Conservation (phyloP, 2,888 invertebrate species). For the Cephalotes varians region DNA sequence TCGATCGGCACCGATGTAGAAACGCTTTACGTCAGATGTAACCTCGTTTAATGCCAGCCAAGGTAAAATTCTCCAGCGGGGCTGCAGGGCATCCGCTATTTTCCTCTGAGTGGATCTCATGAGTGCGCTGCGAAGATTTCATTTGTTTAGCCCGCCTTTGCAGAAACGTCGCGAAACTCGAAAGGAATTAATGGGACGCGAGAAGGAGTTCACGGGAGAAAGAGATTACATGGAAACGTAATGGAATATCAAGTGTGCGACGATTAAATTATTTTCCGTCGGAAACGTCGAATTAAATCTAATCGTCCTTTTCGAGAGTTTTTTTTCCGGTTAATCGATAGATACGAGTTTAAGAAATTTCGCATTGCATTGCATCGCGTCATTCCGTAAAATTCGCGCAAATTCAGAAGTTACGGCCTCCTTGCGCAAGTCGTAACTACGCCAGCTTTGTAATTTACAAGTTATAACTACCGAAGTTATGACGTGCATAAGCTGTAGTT, state of each 20-base stretch:
- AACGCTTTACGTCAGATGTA: conserved; percentile 46
- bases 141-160: conserved; percentile 47
- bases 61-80: conserved; percentile 65
- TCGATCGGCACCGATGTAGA: conserved; percentile 41
- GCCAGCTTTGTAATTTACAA: conserved; percentile 71
- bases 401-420: conserved; percentile 63
- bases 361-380: conserved; percentile 19
- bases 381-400: conserved; percentile 48
- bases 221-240: conserved; percentile 16
- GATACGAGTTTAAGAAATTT: neutral
- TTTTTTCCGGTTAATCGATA: conserved; percentile 12
- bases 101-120: conserved; percentile 62
- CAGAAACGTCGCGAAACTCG: conserved; percentile 30
- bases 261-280: conserved; percentile 1
- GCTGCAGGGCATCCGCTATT: conserved; percentile 67
- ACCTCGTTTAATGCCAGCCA: conserved; percentile 73
- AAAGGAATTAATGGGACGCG: conserved; percentile 48
- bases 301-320: neutral
- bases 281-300: conserved; percentile 9
- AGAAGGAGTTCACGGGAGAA: conserved; percentile 28
- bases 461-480: conserved; percentile 75
- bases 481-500: conserved; percentile 64
- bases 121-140: conserved; percentile 64
- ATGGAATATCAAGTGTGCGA: conserved; percentile 45
- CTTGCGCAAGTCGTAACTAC: conserved; percentile 61